A percentile compares a stretch with the other conserved stretches of the same genome.
These are phyloP conservation scores for Phylloscopus trochilus DNA, from an alignment of 2,113 vertebrate species.

Conservation along the genomic window DNA sequence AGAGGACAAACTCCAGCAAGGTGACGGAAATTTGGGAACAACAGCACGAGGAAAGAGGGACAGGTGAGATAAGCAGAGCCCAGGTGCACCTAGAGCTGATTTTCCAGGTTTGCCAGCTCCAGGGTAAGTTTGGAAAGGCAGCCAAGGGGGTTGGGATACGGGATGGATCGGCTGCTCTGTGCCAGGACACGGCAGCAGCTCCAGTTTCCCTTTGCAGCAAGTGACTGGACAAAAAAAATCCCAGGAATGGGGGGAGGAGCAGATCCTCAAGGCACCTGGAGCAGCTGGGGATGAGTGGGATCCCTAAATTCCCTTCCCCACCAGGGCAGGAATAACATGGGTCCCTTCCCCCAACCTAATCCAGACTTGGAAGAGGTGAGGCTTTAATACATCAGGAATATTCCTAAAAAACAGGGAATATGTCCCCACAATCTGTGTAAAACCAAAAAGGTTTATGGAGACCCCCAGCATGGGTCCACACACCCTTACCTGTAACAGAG, in stretches of 20 bases:
- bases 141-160: not conserved
- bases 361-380: not conserved
- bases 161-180: not conserved
- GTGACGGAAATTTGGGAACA: not conserved
- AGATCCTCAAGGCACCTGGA: not conserved
- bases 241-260: not conserved
- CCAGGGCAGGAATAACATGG: not conserved
- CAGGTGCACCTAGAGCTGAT: not conserved
- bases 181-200: not conserved
- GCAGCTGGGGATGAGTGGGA: not conserved
- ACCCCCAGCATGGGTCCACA: fast-evolving
- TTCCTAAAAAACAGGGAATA: not conserved
- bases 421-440: fast-evolving
- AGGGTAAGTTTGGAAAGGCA: not conserved
- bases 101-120: not conserved
- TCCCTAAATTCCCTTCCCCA: not conserved
- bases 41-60: fast-evolving
- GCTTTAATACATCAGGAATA: not conserved
- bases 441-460: not conserved
- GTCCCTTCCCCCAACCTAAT: not conserved
- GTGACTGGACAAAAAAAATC: not conserved
- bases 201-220: not conserved
- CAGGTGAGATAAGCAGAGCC: not conserved
- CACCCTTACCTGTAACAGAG: fast-evolving
- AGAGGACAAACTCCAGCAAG: not conserved